Evolutionary conservation across 2,797 vertebrate species (phyloP).

Genomic region (Bradypodion ventrale): DNA sequence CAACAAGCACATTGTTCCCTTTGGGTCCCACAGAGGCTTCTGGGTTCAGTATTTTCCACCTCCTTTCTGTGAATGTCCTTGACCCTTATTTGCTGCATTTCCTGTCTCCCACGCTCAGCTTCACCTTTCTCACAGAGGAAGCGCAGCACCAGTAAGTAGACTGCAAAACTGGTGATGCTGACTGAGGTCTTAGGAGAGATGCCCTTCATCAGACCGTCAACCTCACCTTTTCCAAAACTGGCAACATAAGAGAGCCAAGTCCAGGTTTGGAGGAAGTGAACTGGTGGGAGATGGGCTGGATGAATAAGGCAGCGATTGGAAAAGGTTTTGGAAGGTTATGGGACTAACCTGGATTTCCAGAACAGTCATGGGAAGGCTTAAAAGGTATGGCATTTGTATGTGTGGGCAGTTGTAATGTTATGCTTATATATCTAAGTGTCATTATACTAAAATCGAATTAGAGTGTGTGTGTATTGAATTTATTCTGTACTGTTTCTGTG

Average conservation of each 20-base stretch:
- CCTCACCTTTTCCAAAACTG: too few relatives aligned
- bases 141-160: background rate
- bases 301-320: background rate
- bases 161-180: background rate
- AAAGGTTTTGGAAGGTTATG: background rate
- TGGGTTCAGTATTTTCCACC: background rate
- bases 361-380: background rate
- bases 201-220: too few relatives aligned
- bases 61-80: background rate
- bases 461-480: background rate
- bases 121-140: slow-evolving; percentile 11
- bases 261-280: background rate
- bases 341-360: background rate
- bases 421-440: background rate
- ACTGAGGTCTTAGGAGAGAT: background rate
- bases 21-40: background rate
- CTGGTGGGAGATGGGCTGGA: background rate
- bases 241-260: too few relatives aligned
- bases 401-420: background rate
- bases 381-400: background rate
- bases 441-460: background rate
- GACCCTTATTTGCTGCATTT: background rate
- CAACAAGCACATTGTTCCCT: background rate
- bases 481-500: background rate
- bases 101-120: slow-evolving; percentile 57